These are phyloP conservation scores for Drosophila pachea DNA, from an alignment of 1,140 invertebrate genomes.

Conservation along the genomic window DNA sequence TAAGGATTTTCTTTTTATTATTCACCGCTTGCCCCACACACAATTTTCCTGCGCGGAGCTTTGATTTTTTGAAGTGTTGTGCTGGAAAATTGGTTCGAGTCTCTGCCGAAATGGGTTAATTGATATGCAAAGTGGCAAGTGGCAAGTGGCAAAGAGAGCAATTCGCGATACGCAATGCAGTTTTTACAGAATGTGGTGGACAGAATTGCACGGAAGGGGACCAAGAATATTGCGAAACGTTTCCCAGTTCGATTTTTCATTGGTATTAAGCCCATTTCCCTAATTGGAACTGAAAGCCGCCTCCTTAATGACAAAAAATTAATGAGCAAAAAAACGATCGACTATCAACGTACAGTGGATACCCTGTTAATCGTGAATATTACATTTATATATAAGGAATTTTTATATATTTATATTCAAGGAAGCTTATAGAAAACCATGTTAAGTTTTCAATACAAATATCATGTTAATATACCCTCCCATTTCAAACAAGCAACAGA, in stretches of 20 bases:
- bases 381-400: neutral
- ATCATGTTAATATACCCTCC: too few relatives aligned
- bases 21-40: neutral
- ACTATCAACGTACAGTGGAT: neutral
- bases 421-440: too few relatives aligned
- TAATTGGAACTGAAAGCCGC: constrained; percentile 3
- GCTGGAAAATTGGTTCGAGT: constrained; percentile 38
- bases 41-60: constrained; percentile 25
- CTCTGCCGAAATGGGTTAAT: constrained; percentile 44
- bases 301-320: neutral
- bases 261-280: neutral
- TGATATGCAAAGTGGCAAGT: constrained; percentile 36
- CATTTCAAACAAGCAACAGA: too few relatives aligned
- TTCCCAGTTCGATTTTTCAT: constrained; percentile 4
- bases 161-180: constrained; percentile 15
- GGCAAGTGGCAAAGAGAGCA: constrained; percentile 11
- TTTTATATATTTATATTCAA: too few relatives aligned
- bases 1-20: constrained; percentile 31
- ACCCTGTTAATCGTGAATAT: neutral
- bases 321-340: neutral
- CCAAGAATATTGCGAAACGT: neutral
- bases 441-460: too few relatives aligned
- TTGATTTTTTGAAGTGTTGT: constrained; percentile 46
- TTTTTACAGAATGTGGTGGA: neutral
- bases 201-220: too few relatives aligned